Evolutionary conservation across 2,888 invertebrate species (phyloP), one percentile per base, ranked within the genome.

Genomic region (Bimastos eiseni): DNA sequence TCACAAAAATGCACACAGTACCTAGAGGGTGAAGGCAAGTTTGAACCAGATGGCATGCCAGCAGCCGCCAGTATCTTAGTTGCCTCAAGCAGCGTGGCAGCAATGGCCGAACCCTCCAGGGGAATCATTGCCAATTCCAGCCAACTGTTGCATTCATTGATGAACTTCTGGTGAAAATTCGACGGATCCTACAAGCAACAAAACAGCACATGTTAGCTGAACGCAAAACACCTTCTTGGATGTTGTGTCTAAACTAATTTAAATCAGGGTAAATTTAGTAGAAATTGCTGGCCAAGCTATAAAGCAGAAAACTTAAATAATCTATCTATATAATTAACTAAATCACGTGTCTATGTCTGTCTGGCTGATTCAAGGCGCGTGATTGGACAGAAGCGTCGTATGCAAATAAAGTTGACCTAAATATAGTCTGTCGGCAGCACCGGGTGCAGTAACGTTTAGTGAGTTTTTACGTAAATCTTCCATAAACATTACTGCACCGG

Each of bases 91-190:
- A 89, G 70, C 1, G 89, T 55, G 34, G 24, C 37, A 19, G 89
- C 89, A 44, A 89, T 70, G 5, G 55, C 49, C 15, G 89, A 90
- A 38, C 38, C 83, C 84, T 83, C 84, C 30, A 86, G 11, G 3
- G 89, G 91, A 36, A 36, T 90, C 55, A 90, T 90, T 37, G 89
- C 90, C 91, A 93, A 95, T 93, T 95, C 95, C 88, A 96, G 93
- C 92, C 95, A 93, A 91, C 94, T 94, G 93, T 95, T 95, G 92
- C 95, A 95, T 92, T 95, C 95, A 91, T 94, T 94, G 88, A 95
- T 95, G 91, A 96, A 96, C 93, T 95, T 95, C 91, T 95, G 94
- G 93, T 96, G 95, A 44, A 95, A 93, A 89, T 93, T 93, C 83
- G 95, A 93, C 6, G 95, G 94, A 92, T 96, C 95, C 94, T 94